phyloP scores from a whole-genome alignment of 30 jellyfish, hydroid and myxozoan species.

The Rhopilema esculentum region DNA sequence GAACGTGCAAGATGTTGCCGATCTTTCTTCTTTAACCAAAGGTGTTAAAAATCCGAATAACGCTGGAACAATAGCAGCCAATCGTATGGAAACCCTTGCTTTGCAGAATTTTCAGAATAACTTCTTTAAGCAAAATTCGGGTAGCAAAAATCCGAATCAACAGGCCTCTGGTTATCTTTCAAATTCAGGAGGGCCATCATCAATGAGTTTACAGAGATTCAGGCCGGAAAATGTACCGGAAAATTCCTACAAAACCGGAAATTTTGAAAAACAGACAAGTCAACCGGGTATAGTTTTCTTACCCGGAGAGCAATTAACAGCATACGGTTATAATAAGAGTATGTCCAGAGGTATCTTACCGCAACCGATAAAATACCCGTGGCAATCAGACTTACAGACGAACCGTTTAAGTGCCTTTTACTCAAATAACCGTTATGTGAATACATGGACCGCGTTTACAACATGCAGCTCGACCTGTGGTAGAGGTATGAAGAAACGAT shows the following conservation, averaged over 20 bases:
- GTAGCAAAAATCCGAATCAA: neutral
- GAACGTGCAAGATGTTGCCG: slow-evolving; percentile 17
- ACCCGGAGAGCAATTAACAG: slow-evolving; percentile 60
- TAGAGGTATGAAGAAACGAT: slow-evolving; percentile 91
- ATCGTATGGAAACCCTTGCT: slow-evolving; percentile 18
- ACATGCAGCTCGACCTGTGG: slow-evolving; percentile 95
- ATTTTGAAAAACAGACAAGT: slow-evolving; percentile 55
- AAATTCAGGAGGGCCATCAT: neutral
- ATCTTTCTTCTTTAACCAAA: neutral
- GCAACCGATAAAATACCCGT: slow-evolving; percentile 35
- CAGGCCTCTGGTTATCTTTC: neutral
- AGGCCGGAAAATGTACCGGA: slow-evolving; percentile 60
- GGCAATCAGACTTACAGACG: neutral
- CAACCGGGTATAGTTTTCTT: slow-evolving; percentile 59
- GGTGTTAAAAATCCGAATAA: neutral
- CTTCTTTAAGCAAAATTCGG: neutral
- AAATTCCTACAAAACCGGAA: slow-evolving; percentile 55
- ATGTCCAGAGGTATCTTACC: slow-evolving; percentile 56
- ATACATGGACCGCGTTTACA: slow-evolving; percentile 89
- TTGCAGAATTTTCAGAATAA: slow-evolving; percentile 17
- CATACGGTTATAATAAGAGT: slow-evolving; percentile 36
- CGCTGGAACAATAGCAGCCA: neutral
- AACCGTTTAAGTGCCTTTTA: slow-evolving; percentile 38
- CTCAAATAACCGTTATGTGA: slow-evolving; percentile 17
- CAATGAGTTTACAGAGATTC: slow-evolving; percentile 62